These are phyloP conservation scores for Solenopsis invicta DNA, from an alignment of 1,140 invertebrate genomes.

Conservation along the genomic window DNA sequence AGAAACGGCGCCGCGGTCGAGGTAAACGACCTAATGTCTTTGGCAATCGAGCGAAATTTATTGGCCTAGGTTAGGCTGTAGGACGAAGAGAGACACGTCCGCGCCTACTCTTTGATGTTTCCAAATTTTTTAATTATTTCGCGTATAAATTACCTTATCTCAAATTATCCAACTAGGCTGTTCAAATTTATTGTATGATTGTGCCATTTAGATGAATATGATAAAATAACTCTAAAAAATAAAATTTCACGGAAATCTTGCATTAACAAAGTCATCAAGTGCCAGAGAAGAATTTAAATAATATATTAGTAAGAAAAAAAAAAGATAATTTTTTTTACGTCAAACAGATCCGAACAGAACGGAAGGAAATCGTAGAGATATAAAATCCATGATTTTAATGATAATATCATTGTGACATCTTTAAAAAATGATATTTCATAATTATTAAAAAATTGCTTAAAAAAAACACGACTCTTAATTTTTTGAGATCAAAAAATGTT, in stretches of 20 bases:
- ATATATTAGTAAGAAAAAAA: no score
- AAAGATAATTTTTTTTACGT: no score
- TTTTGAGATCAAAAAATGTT: background rate
- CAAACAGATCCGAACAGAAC: no score
- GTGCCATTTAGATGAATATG: no score
- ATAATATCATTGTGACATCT: background rate
- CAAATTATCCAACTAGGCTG: background rate
- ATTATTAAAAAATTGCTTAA: background rate
- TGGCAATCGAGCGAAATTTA: conserved; percentile 68
- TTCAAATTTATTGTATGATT: no score
- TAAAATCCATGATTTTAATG: background rate
- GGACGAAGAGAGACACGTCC: background rate
- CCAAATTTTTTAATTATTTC: background rate
- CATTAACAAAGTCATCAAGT: no score
- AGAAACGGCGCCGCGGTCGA: conserved; percentile 41
- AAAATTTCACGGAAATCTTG: no score
- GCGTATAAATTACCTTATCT: background rate
- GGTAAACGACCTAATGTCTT: conserved; percentile 63
- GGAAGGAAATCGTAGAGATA: no score
- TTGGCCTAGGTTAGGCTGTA: conserved; percentile 73
- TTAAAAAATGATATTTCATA: conserved; percentile 2
- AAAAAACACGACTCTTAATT: background rate
- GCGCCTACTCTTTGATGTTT: background rate
- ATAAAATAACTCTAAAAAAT: no score
- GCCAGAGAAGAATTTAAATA: no score